phyloP scores from a whole-genome alignment of 2,797 vertebrate species.

The Dipus sagitta region DNA sequence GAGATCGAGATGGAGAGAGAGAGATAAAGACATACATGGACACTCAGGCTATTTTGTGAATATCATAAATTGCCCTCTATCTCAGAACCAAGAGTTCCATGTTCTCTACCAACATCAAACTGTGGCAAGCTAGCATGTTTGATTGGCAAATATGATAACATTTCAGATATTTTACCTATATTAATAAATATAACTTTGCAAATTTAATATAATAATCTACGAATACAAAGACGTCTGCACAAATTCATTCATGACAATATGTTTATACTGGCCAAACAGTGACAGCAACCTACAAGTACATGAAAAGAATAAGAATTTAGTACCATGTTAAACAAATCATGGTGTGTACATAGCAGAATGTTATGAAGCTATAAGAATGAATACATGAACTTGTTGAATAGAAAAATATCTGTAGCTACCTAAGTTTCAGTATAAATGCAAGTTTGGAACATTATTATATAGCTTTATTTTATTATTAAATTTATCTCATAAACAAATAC shows the following conservation, averaged over 20 bases:
- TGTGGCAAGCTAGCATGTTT: background rate
- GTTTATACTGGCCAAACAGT: constrained; percentile 6
- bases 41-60: background rate
- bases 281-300: background rate
- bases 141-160: constrained; percentile 34
- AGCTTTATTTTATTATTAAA: constrained; percentile 23
- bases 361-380: constrained; percentile 12
- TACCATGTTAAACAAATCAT: background rate
- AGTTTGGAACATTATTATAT: background rate
- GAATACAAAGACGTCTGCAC: background rate
- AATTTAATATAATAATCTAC: background rate
- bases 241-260: background rate
- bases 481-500: background rate
- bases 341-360: background rate
- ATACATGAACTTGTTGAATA: background rate
- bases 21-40: background rate
- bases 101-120: constrained; percentile 24
- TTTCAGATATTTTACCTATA: background rate
- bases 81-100: background rate
- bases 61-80: background rate
- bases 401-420: background rate
- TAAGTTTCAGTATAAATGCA: background rate
- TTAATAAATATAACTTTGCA: background rate
- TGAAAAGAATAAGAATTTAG: background rate
- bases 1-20: too few species aligned